These are phyloP conservation scores for Mobula hypostoma DNA, from an alignment of 2,113 vertebrate genomes.

Conservation along the genomic window DNA sequence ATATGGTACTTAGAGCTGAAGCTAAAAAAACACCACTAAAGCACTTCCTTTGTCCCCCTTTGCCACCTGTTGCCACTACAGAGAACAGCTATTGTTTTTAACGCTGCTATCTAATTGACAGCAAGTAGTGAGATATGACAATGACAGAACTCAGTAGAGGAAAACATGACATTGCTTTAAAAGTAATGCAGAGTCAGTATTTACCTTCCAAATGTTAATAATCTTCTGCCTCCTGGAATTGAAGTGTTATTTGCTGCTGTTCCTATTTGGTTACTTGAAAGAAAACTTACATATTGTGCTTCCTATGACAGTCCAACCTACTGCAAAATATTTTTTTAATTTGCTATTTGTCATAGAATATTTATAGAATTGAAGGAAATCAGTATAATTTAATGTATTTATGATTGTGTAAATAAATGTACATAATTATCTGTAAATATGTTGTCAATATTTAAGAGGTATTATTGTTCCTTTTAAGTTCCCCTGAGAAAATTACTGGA, in stretches of 20 bases:
- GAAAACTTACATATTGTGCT: constrained; percentile 59
- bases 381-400: constrained; percentile 96
- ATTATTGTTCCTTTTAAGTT: constrained; percentile 15
- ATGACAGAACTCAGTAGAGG: background rate
- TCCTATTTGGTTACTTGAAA: constrained; percentile 48
- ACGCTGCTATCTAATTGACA: background rate
- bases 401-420: constrained; percentile 48
- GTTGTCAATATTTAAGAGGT: constrained; percentile 32
- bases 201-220: background rate
- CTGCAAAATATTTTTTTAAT: constrained; percentile 46
- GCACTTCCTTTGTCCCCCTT: background rate
- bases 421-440: constrained; percentile 33
- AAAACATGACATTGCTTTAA: background rate
- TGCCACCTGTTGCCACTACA: background rate
- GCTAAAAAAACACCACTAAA: background rate
- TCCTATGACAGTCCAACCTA: constrained; percentile 70
- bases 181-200: background rate
- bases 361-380: constrained; percentile 80
- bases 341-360: constrained; percentile 71
- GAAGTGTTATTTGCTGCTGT: constrained; percentile 57
- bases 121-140: background rate
- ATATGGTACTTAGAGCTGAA: background rate
- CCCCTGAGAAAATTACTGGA: constrained; percentile 3
- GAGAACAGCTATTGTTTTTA: background rate
- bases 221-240: constrained; percentile 52